Percentiles rank a stretch among this genome's conserved stretches.
phyloP scores from a whole-genome alignment of 2,888 invertebrate genomes.

The Drosophila rubida region DNA sequence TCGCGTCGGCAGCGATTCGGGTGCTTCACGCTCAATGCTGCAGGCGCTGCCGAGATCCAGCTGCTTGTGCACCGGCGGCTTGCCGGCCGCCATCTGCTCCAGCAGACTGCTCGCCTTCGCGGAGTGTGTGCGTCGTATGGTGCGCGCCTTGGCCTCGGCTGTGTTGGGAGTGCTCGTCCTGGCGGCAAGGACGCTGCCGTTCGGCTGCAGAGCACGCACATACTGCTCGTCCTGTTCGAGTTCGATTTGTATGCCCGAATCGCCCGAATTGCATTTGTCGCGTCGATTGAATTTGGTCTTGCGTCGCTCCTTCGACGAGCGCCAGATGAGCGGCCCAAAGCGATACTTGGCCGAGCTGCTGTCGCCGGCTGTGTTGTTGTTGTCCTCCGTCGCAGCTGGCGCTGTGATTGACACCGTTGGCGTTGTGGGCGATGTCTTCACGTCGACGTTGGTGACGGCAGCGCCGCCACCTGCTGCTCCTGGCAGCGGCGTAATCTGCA shows the following conservation, averaged over 20 bases:
- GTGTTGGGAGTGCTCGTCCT: conserved; percentile 11
- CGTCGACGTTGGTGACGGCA: conserved; percentile 3
- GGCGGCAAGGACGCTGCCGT: not conserved
- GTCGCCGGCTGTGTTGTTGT: conserved; percentile 32
- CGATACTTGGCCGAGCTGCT: conserved; percentile 84
- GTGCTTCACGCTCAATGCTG: conserved; percentile 63
- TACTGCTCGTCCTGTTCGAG: conserved; percentile 84
- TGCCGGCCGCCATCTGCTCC: conserved; percentile 52
- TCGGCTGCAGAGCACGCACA: conserved; percentile 53
- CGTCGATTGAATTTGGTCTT: conserved; percentile 89
- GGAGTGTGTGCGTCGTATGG: conserved; percentile 83
- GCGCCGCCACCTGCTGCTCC: conserved; percentile 11
- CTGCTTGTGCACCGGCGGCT: conserved; percentile 75
- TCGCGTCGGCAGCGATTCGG: conserved; percentile 84
- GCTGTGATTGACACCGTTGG: conserved; percentile 49
- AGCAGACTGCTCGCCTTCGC: conserved; percentile 80
- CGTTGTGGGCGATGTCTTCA: conserved; percentile 40
- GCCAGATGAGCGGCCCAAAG: conserved; percentile 90
- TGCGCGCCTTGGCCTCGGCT: conserved; percentile 59
- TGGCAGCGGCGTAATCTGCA: conserved; percentile 58
- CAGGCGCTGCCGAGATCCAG: conserved; percentile 68
- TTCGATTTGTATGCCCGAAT: conserved; percentile 91
- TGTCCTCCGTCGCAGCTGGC: conserved; percentile 12
- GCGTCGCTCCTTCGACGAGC: conserved; percentile 89
- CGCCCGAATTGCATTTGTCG: conserved; percentile 90